phyloP scores from a whole-genome alignment of 2,888 invertebrate species.

The Ichneumoninae sp. region DNA sequence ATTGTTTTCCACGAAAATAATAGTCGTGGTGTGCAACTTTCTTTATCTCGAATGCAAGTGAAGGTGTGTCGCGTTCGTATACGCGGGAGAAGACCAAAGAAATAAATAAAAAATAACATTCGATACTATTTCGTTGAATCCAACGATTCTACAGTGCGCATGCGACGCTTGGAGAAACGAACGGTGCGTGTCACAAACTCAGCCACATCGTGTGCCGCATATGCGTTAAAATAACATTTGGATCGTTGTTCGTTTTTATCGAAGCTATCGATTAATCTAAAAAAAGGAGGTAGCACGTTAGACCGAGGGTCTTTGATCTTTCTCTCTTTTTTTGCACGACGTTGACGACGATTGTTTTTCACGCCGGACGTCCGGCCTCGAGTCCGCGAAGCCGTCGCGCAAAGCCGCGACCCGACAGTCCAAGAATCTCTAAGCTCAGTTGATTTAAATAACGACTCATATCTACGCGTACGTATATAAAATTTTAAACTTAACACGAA shows the following conservation, averaged over 20 bases:
- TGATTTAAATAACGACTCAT: slow-evolving; percentile 44
- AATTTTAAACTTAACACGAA: slow-evolving; percentile 47
- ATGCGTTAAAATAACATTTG: slow-evolving; percentile 40
- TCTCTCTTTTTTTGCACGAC: slow-evolving; percentile 21
- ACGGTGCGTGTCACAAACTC: slow-evolving; percentile 26
- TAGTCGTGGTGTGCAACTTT: slow-evolving; percentile 15
- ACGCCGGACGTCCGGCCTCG: not conserved
- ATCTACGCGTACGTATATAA: slow-evolving; percentile 29
- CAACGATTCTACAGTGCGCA: slow-evolving; percentile 51
- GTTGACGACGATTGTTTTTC: slow-evolving; percentile 16
- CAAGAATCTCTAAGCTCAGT: slow-evolving; percentile 54
- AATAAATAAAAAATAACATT: slow-evolving; percentile 30
- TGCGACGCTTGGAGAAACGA: slow-evolving; percentile 44
- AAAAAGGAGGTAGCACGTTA: slow-evolving; percentile 61
- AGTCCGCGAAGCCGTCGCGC: slow-evolving; percentile 9
- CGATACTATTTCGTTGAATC: slow-evolving; percentile 16
- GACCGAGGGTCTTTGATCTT: slow-evolving; percentile 34
- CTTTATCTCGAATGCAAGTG: not conserved
- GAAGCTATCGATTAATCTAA: slow-evolving; percentile 45
- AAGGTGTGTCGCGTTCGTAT: slow-evolving; percentile 12
- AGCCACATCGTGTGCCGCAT: slow-evolving; percentile 52
- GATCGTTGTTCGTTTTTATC: slow-evolving; percentile 35
- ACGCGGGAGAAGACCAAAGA: slow-evolving; percentile 1
- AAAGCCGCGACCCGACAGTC: slow-evolving; percentile 23
- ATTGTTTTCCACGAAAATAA: slow-evolving; percentile 42